These are phyloP conservation scores for Nymphalis polychloros DNA, from an alignment of 2,888 invertebrate genomes.

Conservation along the genomic window DNA sequence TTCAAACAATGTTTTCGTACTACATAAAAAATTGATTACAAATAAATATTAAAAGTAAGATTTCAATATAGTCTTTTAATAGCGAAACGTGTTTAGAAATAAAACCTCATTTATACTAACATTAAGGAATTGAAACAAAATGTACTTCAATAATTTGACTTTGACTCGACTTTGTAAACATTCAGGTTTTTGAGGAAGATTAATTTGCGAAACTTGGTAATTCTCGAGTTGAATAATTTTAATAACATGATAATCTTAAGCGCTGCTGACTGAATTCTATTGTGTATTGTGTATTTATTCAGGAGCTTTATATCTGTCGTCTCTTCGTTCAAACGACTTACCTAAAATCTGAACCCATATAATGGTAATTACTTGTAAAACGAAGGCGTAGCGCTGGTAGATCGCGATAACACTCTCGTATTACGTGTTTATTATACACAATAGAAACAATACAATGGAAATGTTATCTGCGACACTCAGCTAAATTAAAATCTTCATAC, in stretches of 20 bases:
- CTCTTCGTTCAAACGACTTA: conserved; percentile 1
- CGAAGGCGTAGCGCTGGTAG: conserved; percentile 27
- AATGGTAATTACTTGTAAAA: conserved; percentile 38
- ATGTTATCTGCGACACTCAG: conserved; percentile 40
- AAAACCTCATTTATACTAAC: too few species aligned
- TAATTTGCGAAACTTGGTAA: neutral
- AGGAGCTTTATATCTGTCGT: conserved; percentile 1
- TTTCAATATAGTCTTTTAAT: too few species aligned
- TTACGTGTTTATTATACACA: conserved; percentile 41
- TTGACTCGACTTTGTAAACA: too few species aligned
- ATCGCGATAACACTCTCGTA: conserved; percentile 33
- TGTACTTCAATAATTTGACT: too few species aligned
- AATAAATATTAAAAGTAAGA: too few species aligned
- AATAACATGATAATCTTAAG: conserved; percentile 6
- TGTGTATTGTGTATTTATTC: neutral
- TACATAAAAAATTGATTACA: too few species aligned
- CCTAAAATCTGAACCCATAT: conserved; percentile 24
- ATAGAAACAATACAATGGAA: conserved; percentile 38
- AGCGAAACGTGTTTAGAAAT: too few species aligned
- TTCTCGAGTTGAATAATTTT: neutral
- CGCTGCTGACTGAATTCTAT: neutral
- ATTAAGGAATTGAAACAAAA: too few species aligned
- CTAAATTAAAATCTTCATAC: conserved; percentile 40
- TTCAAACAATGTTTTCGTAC: too few species aligned
- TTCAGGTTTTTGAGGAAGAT: neutral